Evolutionary conservation across 2,888 invertebrate species (phyloP).

Genomic region (Chouioia cunea): DNA sequence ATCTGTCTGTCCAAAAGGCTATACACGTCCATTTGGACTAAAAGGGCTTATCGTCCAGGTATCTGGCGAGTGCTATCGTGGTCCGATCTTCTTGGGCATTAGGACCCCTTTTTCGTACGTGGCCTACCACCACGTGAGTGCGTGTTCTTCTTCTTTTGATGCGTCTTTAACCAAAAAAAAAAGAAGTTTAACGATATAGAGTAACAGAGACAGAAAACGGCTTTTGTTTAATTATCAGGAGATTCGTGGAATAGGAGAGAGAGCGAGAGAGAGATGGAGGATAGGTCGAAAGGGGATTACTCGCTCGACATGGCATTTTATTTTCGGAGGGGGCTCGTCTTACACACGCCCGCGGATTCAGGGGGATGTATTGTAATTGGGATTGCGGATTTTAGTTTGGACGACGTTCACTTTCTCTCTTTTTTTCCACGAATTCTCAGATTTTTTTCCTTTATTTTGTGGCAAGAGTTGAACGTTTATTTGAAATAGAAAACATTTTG

Average conservation of each 20-base stretch:
- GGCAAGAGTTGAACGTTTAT: no score
- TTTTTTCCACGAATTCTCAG: no score
- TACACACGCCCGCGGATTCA: conserved; percentile 12
- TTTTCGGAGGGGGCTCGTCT: conserved; percentile 2
- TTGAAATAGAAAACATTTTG: no score
- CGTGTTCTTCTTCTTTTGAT: neutral
- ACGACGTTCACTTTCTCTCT: no score
- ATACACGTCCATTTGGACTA: conserved; percentile 46
- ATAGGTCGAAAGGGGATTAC: conserved; percentile 14
- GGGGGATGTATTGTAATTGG: conserved; percentile 15
- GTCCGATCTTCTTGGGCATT: conserved; percentile 51
- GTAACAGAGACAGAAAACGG: neutral
- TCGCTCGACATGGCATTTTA: conserved; percentile 8
- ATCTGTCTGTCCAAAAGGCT: no score
- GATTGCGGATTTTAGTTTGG: neutral
- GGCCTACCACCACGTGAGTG: conserved; percentile 46
- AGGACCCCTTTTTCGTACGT: conserved; percentile 48
- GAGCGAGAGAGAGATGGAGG: no score
- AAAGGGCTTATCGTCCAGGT: conserved; percentile 55
- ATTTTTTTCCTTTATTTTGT: no score
- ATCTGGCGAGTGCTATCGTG: conserved; percentile 52
- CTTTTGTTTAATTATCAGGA: conserved; percentile 41
- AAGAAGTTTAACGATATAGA: neutral
- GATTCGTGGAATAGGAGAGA: conserved; percentile 12
- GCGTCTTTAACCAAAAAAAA: conserved; percentile 10